Conservation (phyloP, 1,140 invertebrate genomes). For the Rhagoletis pomonella region DNA sequence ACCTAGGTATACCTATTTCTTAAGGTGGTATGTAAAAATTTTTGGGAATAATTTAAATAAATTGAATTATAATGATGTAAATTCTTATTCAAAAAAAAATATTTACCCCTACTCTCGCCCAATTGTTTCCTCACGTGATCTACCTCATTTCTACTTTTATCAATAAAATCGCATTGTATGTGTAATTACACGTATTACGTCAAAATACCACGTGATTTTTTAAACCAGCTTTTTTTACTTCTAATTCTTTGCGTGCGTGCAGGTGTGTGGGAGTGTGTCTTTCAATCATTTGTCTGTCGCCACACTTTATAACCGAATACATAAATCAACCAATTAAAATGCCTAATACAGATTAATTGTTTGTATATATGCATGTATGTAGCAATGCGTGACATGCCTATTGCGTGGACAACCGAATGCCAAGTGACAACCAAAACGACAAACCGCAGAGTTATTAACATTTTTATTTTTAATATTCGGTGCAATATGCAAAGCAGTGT, state of each 20-base stretch:
- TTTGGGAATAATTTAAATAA: no score
- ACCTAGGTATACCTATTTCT: no score
- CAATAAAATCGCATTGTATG: no score
- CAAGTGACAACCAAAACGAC: not conserved
- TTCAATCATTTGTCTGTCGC: not conserved
- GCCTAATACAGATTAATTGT: constrained; percentile 37
- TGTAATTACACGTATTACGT: not conserved
- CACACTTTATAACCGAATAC: constrained; percentile 19
- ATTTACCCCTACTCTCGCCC: no score
- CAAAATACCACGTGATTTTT: constrained; percentile 3
- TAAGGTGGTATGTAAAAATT: no score
- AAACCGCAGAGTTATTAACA: not conserved
- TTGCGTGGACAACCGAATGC: not conserved
- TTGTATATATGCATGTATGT: not conserved
- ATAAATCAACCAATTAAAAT: constrained; percentile 41
- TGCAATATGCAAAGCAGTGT: not conserved
- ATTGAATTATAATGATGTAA: no score
- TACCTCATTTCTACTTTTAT: no score
- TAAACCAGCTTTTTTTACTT: not conserved
- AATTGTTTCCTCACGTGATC: no score
- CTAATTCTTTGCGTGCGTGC: not conserved
- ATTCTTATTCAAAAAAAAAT: no score
- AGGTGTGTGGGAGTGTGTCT: constrained; percentile 27
- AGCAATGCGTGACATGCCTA: no score
- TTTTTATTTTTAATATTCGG: not conserved